Percentiles rank a stretch among this genome's conserved stretches.
These are phyloP conservation scores for Xenopus laevis DNA, from an alignment of 2,113 vertebrate species.

Conservation along the genomic window DNA sequence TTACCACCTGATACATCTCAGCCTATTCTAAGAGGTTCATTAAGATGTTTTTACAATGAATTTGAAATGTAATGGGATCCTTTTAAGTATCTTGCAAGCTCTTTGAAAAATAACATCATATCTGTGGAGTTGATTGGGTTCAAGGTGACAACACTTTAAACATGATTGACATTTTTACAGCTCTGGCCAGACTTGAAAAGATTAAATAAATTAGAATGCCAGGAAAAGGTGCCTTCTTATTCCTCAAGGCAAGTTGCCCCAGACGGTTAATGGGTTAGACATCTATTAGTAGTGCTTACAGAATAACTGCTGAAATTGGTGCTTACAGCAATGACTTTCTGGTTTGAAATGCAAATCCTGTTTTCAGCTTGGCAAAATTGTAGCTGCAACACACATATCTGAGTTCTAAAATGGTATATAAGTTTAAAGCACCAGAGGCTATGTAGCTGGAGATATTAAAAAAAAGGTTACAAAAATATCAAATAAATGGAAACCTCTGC, in stretches of 20 bases:
- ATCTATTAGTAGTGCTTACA: conserved; percentile 67
- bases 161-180: conserved; percentile 65
- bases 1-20: background rate
- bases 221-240: conserved; percentile 68
- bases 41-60: background rate
- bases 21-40: background rate
- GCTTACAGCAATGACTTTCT: conserved; percentile 64
- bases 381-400: conserved; percentile 52
- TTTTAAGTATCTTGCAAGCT: conserved; percentile 62
- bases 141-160: conserved; percentile 68
- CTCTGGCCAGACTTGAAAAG: conserved; percentile 68
- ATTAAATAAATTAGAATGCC: conserved; percentile 73
- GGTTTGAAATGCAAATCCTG: conserved; percentile 72
- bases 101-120: conserved; percentile 66
- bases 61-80: background rate
- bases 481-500: background rate
- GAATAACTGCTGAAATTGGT: conserved; percentile 63
- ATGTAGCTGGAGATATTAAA: background rate
- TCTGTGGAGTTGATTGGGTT: conserved; percentile 63
- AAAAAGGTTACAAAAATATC: background rate
- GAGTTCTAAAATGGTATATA: conserved; percentile 49
- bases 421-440: conserved; percentile 27
- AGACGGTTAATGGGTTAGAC: conserved; percentile 60
- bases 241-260: conserved; percentile 64
- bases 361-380: conserved; percentile 69